phyloP scores from a whole-genome alignment of 2,888 invertebrate species.

The Drosophila vallismaia region DNA sequence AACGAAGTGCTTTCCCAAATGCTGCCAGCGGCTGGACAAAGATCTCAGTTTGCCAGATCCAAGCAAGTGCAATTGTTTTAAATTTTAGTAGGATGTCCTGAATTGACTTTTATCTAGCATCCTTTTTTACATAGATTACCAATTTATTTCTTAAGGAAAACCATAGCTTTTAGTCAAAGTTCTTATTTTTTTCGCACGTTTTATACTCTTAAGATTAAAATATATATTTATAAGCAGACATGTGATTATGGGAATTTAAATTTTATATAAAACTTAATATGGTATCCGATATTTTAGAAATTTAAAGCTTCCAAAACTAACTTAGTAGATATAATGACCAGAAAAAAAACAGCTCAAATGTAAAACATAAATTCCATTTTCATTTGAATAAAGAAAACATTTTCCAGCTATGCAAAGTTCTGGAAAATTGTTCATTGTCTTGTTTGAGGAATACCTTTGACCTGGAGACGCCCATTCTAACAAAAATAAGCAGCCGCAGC shows the following conservation, averaged over 20 bases:
- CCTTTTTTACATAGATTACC: neutral
- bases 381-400: neutral
- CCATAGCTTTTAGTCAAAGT: neutral
- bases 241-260: neutral
- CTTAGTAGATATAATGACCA: too few species aligned
- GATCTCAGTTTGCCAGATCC: neutral
- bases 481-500: constrained; percentile 52
- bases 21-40: constrained; percentile 28
- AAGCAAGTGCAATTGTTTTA: constrained; percentile 41
- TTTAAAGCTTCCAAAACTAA: too few species aligned
- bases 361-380: neutral
- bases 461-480: constrained; percentile 14
- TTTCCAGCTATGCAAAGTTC: neutral
- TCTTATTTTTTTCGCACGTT: neutral
- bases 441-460: constrained; percentile 18
- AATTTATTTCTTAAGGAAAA: neutral
- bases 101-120: neutral
- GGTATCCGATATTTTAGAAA: too few species aligned
- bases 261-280: too few species aligned
- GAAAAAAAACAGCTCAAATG: neutral
- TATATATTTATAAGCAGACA: neutral
- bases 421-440: constrained; percentile 7
- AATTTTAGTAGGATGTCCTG: neutral
- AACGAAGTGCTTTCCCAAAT: neutral
- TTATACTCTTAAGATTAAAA: neutral